These are phyloP conservation scores for Philotrypesis tridentata DNA, from an alignment of 1,140 invertebrate genomes.

Conservation along the genomic window DNA sequence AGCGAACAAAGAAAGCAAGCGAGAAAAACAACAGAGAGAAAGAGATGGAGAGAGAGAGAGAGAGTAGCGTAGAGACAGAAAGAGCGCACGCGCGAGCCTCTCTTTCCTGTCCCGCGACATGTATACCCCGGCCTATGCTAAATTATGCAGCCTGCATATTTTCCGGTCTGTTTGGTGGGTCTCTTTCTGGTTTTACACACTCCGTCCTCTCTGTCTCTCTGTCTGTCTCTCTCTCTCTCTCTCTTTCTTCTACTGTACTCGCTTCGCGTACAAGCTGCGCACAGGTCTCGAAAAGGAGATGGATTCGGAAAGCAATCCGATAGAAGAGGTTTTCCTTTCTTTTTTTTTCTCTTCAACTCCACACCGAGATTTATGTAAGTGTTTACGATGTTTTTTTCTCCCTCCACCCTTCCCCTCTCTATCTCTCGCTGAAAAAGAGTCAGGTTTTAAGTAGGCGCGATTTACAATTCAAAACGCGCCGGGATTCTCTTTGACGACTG, in stretches of 20 bases:
- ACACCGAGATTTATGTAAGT: not conserved
- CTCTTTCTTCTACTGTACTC: too few species aligned
- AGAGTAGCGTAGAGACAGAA: constrained; percentile 42
- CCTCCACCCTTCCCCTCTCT: too few species aligned
- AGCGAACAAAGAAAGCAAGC: not conserved
- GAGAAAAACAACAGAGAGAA: constrained; percentile 19
- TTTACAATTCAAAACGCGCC: not conserved
- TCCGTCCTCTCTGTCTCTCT: not conserved
- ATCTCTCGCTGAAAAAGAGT: not conserved
- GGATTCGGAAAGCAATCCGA: not conserved
- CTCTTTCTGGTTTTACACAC: constrained; percentile 42
- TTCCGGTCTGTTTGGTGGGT: constrained; percentile 73
- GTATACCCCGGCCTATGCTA: constrained; percentile 60
- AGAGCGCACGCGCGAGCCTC: constrained; percentile 53
- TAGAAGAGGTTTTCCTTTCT: not conserved
- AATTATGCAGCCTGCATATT: constrained; percentile 73
- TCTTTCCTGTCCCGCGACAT: constrained; percentile 4
- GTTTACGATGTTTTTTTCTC: too few species aligned
- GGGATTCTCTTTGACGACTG: not conserved
- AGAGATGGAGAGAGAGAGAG: constrained; percentile 49
- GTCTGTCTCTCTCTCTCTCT: too few species aligned
- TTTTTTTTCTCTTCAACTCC: not conserved
- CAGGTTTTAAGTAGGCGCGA: not conserved
- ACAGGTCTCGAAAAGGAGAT: not conserved
- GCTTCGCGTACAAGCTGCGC: too few species aligned